Evolutionary conservation across 2,797 vertebrate species (phyloP), one percentile per base, ranked within the genome.

Genomic region (Eulemur albifrons): DNA sequence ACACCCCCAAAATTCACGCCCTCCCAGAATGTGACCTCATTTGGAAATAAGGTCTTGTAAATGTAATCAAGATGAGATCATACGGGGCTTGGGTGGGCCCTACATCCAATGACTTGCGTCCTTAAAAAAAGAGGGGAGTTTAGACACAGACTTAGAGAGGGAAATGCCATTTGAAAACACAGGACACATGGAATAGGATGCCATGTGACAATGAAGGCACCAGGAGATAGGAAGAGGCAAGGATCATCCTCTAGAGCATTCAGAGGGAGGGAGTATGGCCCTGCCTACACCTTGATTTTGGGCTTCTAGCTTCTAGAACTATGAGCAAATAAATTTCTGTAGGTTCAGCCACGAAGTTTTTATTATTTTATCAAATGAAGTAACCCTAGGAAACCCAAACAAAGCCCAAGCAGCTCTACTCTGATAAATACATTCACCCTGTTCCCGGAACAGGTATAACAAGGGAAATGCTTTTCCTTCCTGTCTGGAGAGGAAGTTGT

Each of bases 61-160:
- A 43, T 30, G 0, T 86, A 65, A 75, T 72, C 88, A 76, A 82
- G 48, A 65, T 81, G 25, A 88, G 32, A 48, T 93, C 54, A 77
- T n/a, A 23, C 17, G 75, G 38, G 82, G 15, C 86, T 95, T 59
- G 35, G 17, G 35, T 82, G 54, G n/a, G 23, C 6, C 50, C 54
- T 57, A 50, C 30, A 25, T 77, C 27, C 43, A 43, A 9, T 75
- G n/a, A 63, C 52, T 93, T 6, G 21, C 72, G 23, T 77, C 79
- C 65, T 92, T 81, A 54, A 35, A 84, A 97, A 48, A 93, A 89
- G 73, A 65, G 25, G 43, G 27, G 72, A 30, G 23, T 87, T 87
- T 90, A 21, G 27, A 72, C 30, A 59, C 5, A 48, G 40, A 45
- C 27, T 4, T 43, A 83, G 35, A 69, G 12, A 76, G 20, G 4